These are phyloP conservation scores for Criorhina ranunculi DNA, from an alignment of 2,888 invertebrate species.

Conservation along the genomic window DNA sequence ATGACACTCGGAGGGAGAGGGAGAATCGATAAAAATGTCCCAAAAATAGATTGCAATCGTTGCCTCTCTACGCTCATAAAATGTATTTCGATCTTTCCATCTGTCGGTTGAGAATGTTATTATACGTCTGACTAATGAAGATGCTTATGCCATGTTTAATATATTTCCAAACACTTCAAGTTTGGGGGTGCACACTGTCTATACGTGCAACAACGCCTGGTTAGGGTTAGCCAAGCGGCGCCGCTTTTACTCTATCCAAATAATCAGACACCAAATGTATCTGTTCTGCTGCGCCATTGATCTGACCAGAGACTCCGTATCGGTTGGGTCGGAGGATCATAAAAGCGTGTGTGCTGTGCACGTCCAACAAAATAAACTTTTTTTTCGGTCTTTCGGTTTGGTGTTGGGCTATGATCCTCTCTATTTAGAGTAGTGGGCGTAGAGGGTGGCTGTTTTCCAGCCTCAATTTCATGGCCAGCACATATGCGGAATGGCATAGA, in stretches of 20 bases:
- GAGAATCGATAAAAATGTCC: slow-evolving; percentile 26
- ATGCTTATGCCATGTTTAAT: slow-evolving; percentile 20
- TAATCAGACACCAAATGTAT: slow-evolving; percentile 53
- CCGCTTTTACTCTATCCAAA: slow-evolving; percentile 68
- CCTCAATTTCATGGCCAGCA: slow-evolving; percentile 57
- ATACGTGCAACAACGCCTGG: slow-evolving; percentile 27
- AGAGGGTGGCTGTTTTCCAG: slow-evolving; percentile 44
- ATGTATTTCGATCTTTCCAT: slow-evolving; percentile 33
- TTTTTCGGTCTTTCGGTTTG: background rate
- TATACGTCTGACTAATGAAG: background rate
- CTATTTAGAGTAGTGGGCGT: slow-evolving; percentile 64
- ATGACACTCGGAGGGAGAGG: slow-evolving; percentile 1
- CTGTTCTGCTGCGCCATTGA: slow-evolving; percentile 52
- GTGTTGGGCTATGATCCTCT: slow-evolving; percentile 21
- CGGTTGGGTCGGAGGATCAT: slow-evolving; percentile 69
- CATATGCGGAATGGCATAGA: slow-evolving; percentile 13
- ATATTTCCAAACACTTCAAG: slow-evolving; percentile 65
- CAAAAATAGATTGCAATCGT: slow-evolving; percentile 41
- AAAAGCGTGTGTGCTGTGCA: slow-evolving; percentile 52
- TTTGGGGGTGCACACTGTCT: slow-evolving; percentile 46
- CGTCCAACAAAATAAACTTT: slow-evolving; percentile 53
- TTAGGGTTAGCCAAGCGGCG: slow-evolving; percentile 61
- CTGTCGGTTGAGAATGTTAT: slow-evolving; percentile 20
- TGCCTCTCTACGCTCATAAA: slow-evolving; percentile 27
- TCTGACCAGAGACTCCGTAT: slow-evolving; percentile 73